Conservation (phyloP, 1,140 invertebrate genomes). For the Agrypnia vestita region DNA sequence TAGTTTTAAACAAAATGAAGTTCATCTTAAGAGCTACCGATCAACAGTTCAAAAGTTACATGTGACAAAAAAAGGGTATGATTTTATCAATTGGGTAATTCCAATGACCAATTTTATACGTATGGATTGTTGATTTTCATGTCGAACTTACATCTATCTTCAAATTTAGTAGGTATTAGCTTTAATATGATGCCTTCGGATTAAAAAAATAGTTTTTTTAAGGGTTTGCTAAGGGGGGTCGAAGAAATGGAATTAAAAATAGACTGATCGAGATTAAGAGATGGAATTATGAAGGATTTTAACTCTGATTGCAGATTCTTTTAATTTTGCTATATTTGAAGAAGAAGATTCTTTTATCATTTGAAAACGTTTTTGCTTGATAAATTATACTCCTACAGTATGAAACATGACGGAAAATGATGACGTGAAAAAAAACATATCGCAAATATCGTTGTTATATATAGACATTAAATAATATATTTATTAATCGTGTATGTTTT, state of each 20-base stretch:
- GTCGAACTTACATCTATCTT: constrained; percentile 38
- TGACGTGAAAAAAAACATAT: constrained; percentile 9
- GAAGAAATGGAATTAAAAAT: constrained; percentile 33
- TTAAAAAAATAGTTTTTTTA: constrained; percentile 47
- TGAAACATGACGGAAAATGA: too few relatives aligned
- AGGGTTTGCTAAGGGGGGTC: neutral
- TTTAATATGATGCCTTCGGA: constrained; percentile 61
- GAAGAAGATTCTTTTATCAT: too few relatives aligned
- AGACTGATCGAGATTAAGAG: constrained; percentile 61
- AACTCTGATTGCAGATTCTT: neutral
- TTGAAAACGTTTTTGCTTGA: too few relatives aligned
- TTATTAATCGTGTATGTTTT: constrained; percentile 22
- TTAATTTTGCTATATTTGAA: too few relatives aligned
- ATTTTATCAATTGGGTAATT: constrained; percentile 18
- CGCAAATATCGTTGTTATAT: constrained; percentile 35
- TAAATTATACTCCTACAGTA: too few relatives aligned
- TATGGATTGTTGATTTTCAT: constrained; percentile 42
- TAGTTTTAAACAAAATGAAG: constrained; percentile 10
- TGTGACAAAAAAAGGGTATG: neutral
- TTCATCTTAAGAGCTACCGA: neutral
- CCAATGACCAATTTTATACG: constrained; percentile 51
- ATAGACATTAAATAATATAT: neutral
- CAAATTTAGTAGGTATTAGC: constrained; percentile 59
- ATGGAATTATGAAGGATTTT: constrained; percentile 46
- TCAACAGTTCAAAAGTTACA: constrained; percentile 27